Evolutionary conservation across 1,140 invertebrate species (phyloP).

Genomic region (Bombus superbus): DNA sequence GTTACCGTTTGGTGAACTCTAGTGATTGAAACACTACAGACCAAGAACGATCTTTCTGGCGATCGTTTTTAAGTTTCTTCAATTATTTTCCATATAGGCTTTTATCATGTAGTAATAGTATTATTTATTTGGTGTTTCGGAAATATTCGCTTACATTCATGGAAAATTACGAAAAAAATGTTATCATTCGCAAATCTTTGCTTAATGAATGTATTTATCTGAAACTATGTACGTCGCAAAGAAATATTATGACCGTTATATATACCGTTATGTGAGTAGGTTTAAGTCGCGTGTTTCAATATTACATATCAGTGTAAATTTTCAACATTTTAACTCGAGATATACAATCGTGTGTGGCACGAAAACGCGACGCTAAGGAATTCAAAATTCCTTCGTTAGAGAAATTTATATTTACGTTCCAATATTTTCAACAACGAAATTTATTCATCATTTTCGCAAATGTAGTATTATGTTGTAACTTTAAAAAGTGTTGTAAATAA

Average conservation of each 20-base stretch:
- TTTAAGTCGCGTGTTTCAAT: slow-evolving; percentile 3
- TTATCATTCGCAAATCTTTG: background rate
- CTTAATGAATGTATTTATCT: background rate
- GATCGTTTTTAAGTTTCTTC: background rate
- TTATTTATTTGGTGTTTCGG: background rate
- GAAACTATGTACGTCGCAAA: background rate
- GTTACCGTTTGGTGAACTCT: slow-evolving; percentile 49
- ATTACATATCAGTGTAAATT: background rate
- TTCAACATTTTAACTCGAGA: background rate
- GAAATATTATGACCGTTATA: background rate
- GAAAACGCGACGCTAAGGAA: background rate
- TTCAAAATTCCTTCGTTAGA: background rate
- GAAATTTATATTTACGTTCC: background rate
- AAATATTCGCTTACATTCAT: background rate
- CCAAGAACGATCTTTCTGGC: background rate
- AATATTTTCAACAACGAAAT: background rate
- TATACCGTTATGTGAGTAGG: background rate
- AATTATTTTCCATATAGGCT: background rate
- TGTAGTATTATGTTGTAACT: background rate
- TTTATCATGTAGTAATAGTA: background rate
- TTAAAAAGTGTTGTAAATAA: background rate
- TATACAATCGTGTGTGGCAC: background rate
- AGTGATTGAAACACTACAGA: slow-evolving; percentile 54
- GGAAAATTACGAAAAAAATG: slow-evolving; percentile 14
- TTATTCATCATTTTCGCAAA: no score